These are phyloP conservation scores for Zaprionus bogoriensis DNA, from an alignment of 2,888 invertebrate species.

Conservation along the genomic window DNA sequence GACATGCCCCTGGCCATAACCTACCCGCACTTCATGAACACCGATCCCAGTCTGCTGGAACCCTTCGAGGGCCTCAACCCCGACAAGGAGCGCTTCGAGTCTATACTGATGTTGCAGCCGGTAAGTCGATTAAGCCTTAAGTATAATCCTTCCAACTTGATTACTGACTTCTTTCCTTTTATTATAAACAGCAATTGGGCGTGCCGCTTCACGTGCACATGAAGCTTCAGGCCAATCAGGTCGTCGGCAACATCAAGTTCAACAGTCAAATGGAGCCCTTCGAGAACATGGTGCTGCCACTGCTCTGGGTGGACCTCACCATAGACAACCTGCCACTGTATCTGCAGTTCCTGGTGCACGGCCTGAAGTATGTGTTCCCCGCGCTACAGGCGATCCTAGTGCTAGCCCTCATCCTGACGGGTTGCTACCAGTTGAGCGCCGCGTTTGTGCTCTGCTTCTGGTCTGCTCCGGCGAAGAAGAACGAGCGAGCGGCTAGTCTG, in stretches of 20 bases:
- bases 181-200: constrained; percentile 87
- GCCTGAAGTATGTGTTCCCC: constrained; percentile 84
- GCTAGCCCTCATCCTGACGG: constrained; percentile 83
- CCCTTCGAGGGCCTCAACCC: constrained; percentile 87
- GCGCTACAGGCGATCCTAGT: constrained; percentile 83
- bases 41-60: constrained; percentile 85
- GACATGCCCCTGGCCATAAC: constrained; percentile 90
- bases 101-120: constrained; percentile 88
- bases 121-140: too few relatives aligned
- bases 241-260: constrained; percentile 86
- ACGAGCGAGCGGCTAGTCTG: constrained; percentile 32
- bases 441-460: constrained; percentile 75
- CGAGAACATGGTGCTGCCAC: constrained; percentile 87
- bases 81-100: constrained; percentile 83
- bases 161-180: constrained; percentile 31
- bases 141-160: too few relatives aligned
- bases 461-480: constrained; percentile 55
- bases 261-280: constrained; percentile 86
- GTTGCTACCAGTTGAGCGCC: constrained; percentile 83
- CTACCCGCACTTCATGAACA: constrained; percentile 88
- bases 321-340: constrained; percentile 82
- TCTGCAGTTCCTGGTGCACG: constrained; percentile 83
- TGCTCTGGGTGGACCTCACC: constrained; percentile 88
- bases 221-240: constrained; percentile 89
- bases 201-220: constrained; percentile 86